Conservation (phyloP, 2,113 vertebrate genomes). For the Psophia crepitans region DNA sequence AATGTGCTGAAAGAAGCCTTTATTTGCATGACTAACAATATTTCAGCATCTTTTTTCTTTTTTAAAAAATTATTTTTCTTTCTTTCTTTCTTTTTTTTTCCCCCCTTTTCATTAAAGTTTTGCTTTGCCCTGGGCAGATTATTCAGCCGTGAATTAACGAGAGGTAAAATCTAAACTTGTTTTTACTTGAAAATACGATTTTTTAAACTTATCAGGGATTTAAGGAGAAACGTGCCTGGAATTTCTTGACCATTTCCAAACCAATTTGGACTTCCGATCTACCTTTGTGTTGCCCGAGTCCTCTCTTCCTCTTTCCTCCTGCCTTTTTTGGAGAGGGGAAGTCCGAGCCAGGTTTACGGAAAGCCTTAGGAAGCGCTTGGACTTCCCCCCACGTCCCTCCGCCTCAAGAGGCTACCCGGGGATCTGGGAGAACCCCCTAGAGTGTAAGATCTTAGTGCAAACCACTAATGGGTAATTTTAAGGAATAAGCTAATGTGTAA, state of each 20-base stretch:
- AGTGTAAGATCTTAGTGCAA: background rate
- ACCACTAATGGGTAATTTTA: background rate
- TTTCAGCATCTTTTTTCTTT: slow-evolving; percentile 60
- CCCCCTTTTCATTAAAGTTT: background rate
- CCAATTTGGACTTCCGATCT: slow-evolving; percentile 67
- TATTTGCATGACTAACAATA: slow-evolving; percentile 84
- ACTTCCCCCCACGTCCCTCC: background rate
- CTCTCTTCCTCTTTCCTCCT: background rate
- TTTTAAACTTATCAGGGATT: slow-evolving; percentile 59
- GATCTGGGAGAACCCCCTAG: background rate
- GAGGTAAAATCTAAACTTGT: slow-evolving; percentile 73
- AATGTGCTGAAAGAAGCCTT: slow-evolving; percentile 84
- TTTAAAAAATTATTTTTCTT: no score
- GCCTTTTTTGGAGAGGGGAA: background rate
- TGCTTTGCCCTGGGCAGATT: slow-evolving; percentile 59
- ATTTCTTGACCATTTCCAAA: slow-evolving; percentile 66
- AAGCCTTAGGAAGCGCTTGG: background rate
- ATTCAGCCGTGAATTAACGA: slow-evolving; percentile 64
- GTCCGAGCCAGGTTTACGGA: background rate
- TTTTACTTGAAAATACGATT: slow-evolving; percentile 78
- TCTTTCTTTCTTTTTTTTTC: no score
- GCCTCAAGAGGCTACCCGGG: background rate
- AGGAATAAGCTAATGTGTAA: background rate
- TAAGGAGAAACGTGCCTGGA: slow-evolving; percentile 63
- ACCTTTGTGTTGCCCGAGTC: slow-evolving; percentile 1